Percentiles rank a stretch among this genome's conserved stretches.
Evolutionary conservation across 2,888 invertebrate species (phyloP).

Genomic region (Lycophotia porphyrea): DNA sequence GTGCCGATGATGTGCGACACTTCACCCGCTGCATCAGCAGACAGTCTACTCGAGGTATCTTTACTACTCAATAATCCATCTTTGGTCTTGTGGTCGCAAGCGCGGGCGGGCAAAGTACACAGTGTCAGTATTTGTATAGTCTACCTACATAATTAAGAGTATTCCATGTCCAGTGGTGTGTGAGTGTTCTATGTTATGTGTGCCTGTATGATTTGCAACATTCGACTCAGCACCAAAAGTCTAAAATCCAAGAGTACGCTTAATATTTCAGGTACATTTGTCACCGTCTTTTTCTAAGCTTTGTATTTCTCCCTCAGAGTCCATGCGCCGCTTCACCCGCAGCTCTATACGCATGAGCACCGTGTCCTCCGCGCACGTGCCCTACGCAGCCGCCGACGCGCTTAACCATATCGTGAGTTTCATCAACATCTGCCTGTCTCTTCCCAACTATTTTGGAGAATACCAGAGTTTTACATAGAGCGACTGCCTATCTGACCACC

Average conservation of each 20-base stretch:
- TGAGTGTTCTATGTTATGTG: too few relatives aligned
- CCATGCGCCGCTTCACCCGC: conserved; percentile 67
- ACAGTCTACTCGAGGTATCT: conserved; percentile 61
- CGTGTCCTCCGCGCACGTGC: conserved; percentile 65
- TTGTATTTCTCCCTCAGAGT: conserved; percentile 59
- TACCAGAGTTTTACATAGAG: not conserved
- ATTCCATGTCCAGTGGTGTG: too few relatives aligned
- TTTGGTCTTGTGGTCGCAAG: not conserved
- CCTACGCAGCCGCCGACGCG: conserved; percentile 62
- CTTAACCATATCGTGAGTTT: conserved; percentile 50
- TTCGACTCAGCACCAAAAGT: not conserved
- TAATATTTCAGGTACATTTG: not conserved
- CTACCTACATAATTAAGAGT: too few relatives aligned
- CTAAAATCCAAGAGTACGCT: not conserved
- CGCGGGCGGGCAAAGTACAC: not conserved
- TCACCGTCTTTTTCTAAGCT: not conserved
- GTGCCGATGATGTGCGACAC: conserved; percentile 33
- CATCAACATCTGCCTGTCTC: not conserved
- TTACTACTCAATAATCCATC: not conserved
- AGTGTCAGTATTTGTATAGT: too few relatives aligned
- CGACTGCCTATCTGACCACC: not conserved
- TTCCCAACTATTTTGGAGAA: not conserved
- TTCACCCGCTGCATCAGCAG: conserved; percentile 69
- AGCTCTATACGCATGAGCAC: conserved; percentile 74
- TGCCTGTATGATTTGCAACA: not conserved